Conservation (phyloP, 2,888 invertebrate species). For the Leptopilina drosophilae region DNA sequence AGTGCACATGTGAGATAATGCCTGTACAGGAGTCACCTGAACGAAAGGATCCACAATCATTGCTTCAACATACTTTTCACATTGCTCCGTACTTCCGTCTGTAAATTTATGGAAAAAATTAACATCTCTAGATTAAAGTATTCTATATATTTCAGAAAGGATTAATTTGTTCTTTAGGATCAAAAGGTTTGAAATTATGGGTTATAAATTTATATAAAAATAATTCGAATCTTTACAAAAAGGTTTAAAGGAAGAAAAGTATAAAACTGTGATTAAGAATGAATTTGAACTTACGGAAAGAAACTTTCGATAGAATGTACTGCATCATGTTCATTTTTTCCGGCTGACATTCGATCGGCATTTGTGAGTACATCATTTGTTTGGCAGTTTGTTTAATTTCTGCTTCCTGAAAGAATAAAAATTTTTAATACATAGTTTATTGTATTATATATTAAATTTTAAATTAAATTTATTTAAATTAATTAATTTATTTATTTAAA, state of each 20-base stretch:
- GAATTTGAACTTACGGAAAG: slow-evolving; percentile 4
- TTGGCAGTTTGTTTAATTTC: slow-evolving; percentile 62
- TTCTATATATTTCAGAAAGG: too few species aligned
- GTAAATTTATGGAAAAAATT: slow-evolving; percentile 13
- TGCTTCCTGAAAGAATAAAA: slow-evolving; percentile 62
- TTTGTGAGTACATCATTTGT: slow-evolving; percentile 58
- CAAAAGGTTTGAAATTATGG: too few species aligned
- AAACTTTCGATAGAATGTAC: slow-evolving; percentile 43
- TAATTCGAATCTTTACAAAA: too few species aligned
- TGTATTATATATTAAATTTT: too few species aligned
- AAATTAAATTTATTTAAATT: too few species aligned
- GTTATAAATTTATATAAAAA: too few species aligned
- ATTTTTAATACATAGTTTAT: background rate
- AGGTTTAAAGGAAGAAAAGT: too few species aligned
- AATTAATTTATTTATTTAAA: too few species aligned
- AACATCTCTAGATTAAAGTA: too few species aligned
- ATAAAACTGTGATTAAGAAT: too few species aligned
- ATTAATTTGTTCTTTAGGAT: too few species aligned
- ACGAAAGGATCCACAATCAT: slow-evolving; percentile 64
- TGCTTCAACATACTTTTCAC: slow-evolving; percentile 66
- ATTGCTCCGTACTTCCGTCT: slow-evolving; percentile 61
- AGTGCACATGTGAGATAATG: slow-evolving; percentile 63
- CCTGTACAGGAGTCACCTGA: slow-evolving; percentile 68
- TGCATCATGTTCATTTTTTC: slow-evolving; percentile 61
- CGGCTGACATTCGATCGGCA: slow-evolving; percentile 66